These are phyloP conservation scores for Troglohyphantes excavatus DNA, from an alignment of 2,888 invertebrate genomes.

Conservation along the genomic window DNA sequence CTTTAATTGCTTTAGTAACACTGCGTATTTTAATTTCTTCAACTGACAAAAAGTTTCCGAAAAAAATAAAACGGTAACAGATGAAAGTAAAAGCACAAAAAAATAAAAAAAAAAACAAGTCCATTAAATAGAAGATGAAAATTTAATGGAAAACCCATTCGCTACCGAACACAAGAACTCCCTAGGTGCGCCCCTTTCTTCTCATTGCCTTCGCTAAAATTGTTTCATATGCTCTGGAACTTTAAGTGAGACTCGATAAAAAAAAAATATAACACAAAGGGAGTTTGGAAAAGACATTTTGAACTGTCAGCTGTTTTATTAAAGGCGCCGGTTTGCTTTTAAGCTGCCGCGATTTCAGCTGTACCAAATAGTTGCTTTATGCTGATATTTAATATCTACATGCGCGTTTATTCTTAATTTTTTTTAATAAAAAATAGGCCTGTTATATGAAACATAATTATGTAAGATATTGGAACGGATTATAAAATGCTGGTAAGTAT, in stretches of 20 bases:
- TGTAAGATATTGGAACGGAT: too few species aligned
- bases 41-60: not conserved
- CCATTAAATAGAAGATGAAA: constrained; percentile 33
- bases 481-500: too few species aligned
- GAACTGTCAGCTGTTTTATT: not conserved
- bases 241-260: not conserved
- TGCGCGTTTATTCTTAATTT: too few species aligned
- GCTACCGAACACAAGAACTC: not conserved
- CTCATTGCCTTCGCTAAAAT: not conserved
- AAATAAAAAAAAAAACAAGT: constrained; percentile 11
- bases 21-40: not conserved
- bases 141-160: constrained; percentile 36
- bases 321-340: not conserved
- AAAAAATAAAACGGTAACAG: not conserved
- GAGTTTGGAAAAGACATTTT: not conserved
- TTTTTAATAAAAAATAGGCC: too few species aligned
- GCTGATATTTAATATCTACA: not conserved
- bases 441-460: too few species aligned
- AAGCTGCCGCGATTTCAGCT: not conserved
- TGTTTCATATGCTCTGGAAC: not conserved
- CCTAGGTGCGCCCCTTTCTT: not conserved
- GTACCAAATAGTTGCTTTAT: not conserved
- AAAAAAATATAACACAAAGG: not conserved
- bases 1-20: not conserved
- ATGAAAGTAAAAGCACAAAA: not conserved